These are phyloP conservation scores for Schlechtendalia chinensis DNA, from an alignment of 1,140 invertebrate genomes.

Conservation along the genomic window DNA sequence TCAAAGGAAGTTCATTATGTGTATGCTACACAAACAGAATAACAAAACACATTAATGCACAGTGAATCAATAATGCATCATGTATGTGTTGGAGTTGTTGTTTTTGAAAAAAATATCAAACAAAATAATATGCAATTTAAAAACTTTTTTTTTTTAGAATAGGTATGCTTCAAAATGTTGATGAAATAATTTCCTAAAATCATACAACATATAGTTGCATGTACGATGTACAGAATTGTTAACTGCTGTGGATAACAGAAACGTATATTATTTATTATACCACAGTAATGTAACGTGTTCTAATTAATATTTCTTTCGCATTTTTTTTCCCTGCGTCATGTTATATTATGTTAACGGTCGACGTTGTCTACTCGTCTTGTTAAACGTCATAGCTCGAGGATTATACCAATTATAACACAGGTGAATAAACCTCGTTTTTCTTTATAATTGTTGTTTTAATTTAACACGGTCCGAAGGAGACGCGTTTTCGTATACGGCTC, in stretches of 20 bases:
- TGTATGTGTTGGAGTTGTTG: not conserved
- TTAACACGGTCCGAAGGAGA: conserved; percentile 36
- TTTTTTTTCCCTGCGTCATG: not conserved
- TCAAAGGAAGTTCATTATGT: conserved; percentile 10
- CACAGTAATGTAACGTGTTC: not conserved
- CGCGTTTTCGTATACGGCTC: conserved; percentile 13
- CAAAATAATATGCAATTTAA: too few relatives aligned
- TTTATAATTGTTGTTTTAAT: conserved; percentile 49
- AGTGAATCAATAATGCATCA: conserved; percentile 27
- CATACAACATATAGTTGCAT: not conserved
- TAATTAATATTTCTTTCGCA: not conserved
- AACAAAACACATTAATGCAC: not conserved
- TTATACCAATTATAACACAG: conserved; percentile 48
- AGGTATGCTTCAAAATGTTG: not conserved
- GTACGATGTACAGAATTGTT: too few relatives aligned
- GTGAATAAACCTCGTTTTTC: conserved; percentile 44
- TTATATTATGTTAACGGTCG: not conserved
- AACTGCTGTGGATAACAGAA: too few relatives aligned
- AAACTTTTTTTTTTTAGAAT: not conserved
- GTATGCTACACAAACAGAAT: not conserved
- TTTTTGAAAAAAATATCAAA: not conserved
- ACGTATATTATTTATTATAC: too few relatives aligned
- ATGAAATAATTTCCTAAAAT: not conserved
- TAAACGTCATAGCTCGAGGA: conserved; percentile 16
- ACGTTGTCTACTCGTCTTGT: not conserved